Percentiles rank a stretch among this genome's conserved stretches.
These are phyloP conservation scores for Syngnathus scovelli DNA, from an alignment of 2,113 vertebrate species.

Conservation along the genomic window DNA sequence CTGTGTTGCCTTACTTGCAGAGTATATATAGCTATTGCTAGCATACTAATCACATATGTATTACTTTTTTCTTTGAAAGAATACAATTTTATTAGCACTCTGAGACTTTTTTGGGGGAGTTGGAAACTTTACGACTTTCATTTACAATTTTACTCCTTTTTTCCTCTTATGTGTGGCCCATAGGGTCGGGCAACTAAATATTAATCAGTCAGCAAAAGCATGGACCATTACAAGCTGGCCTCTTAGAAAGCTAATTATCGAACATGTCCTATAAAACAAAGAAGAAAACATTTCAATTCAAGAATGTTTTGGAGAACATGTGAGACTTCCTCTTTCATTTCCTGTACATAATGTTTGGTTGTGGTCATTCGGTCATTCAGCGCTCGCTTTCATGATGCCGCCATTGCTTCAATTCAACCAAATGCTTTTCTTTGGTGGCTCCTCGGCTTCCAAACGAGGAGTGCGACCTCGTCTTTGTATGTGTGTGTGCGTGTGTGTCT, in stretches of 20 bases:
- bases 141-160: background rate
- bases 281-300: background rate
- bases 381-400: no score
- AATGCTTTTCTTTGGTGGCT: background rate
- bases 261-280: no score
- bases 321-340: no score
- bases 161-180: no score
- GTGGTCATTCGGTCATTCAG: no score
- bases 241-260: background rate
- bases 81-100: background rate
- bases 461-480: slow-evolving; percentile 59
- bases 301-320: no score
- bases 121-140: background rate
- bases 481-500: slow-evolving; percentile 19
- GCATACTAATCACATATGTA: background rate
- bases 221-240: no score
- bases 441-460: slow-evolving; percentile 43
- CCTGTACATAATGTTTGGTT: no score
- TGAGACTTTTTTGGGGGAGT: background rate
- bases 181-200: background rate
- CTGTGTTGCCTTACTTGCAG: background rate
- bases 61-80: background rate
- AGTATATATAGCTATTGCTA: background rate
- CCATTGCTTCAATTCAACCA: background rate
- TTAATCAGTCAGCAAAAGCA: background rate